These are phyloP conservation scores for Sebastolobus altivelis DNA, from an alignment of 2,797 vertebrate genomes.

Conservation along the genomic window DNA sequence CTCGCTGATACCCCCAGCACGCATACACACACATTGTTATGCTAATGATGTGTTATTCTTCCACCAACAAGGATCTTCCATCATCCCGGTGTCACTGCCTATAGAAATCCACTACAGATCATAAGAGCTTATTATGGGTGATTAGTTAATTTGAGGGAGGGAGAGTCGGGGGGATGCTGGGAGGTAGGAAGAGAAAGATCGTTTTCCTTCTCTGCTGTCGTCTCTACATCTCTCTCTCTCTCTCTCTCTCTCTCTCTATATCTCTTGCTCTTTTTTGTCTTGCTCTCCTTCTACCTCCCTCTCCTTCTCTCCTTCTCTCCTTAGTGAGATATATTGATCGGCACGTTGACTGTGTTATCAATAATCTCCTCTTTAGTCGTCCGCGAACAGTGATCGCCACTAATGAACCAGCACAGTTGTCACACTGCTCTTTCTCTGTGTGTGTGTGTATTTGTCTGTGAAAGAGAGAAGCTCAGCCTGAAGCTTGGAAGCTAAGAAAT, in stretches of 20 bases:
- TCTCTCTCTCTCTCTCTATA: conserved; percentile 41
- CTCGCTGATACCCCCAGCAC: conserved; percentile 20
- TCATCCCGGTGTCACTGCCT: conserved; percentile 90
- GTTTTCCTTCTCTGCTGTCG: conserved; percentile 58
- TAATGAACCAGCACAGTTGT: conserved; percentile 80
- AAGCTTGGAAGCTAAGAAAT: conserved; percentile 13
- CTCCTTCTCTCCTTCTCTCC: conserved; percentile 46
- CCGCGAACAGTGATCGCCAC: conserved; percentile 72
- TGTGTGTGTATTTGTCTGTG: conserved; percentile 21
- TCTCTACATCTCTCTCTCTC: conserved; percentile 26
- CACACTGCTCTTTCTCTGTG: conserved; percentile 43
- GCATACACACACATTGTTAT: conserved; percentile 79
- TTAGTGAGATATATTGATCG: conserved; percentile 75
- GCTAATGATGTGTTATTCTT: conserved; percentile 91
- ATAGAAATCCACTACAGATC: conserved; percentile 93
- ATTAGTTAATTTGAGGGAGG: conserved; percentile 89
- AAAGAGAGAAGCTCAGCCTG: conserved; percentile 2
- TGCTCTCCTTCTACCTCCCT: conserved; percentile 10
- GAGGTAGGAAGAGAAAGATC: conserved; percentile 67
- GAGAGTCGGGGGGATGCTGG: conserved; percentile 62
- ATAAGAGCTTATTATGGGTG: conserved; percentile 96
- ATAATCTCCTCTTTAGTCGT: conserved; percentile 82
- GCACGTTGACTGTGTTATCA: conserved; percentile 76
- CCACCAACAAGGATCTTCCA: conserved; percentile 87
- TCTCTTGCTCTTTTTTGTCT: neutral